Evolutionary conservation across 2,797 vertebrate genomes (phyloP).

Genomic region (Epinephelus malabaricus): DNA sequence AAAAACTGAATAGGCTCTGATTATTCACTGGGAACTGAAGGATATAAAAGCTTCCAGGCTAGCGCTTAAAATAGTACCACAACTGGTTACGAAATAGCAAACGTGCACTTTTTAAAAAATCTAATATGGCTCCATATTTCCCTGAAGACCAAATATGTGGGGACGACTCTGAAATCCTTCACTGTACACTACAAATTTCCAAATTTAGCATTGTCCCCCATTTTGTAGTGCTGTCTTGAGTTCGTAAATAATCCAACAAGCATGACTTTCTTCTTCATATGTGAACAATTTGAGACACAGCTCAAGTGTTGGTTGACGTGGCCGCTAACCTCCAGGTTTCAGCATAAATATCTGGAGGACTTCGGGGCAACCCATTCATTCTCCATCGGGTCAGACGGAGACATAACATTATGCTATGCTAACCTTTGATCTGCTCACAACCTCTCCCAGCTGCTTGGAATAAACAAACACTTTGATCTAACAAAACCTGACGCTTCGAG

Average conservation of each 20-base stretch:
- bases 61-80: constrained; percentile 45
- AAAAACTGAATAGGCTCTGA: constrained; percentile 21
- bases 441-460: constrained; percentile 18
- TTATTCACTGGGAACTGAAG: constrained; percentile 17
- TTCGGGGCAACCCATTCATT: not conserved
- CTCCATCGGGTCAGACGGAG: constrained; percentile 10
- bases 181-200: constrained; percentile 2
- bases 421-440: constrained; percentile 31
- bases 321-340: not conserved
- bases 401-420: not conserved
- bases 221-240: not conserved
- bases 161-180: constrained; percentile 12
- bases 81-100: constrained; percentile 17
- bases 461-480: constrained; percentile 53
- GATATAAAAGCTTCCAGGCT: constrained; percentile 11
- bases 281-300: constrained; percentile 14
- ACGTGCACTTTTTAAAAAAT: constrained; percentile 2
- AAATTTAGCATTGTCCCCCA: not conserved
- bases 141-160: constrained; percentile 7
- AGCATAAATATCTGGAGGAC: constrained; percentile 12
- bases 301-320: not conserved
- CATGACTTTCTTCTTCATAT: not conserved
- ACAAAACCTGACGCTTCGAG: constrained; percentile 30
- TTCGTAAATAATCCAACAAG: not conserved
- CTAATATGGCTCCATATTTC: constrained; percentile 34